These are phyloP conservation scores for Tauraco erythrolophus DNA, from an alignment of 2,113 vertebrate species.

Conservation along the genomic window DNA sequence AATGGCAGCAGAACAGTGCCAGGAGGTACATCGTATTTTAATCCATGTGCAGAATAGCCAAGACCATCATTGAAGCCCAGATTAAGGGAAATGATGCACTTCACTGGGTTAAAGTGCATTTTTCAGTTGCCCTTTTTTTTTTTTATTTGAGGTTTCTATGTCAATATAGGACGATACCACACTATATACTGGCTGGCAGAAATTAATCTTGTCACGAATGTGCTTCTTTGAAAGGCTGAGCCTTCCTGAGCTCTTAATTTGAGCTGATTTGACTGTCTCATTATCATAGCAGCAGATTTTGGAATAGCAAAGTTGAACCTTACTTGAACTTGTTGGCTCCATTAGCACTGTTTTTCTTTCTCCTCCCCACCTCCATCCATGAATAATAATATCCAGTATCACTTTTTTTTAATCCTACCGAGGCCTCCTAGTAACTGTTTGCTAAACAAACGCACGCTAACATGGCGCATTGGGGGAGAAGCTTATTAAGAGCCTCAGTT, in stretches of 20 bases:
- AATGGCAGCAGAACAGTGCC: background rate
- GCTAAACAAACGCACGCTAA: conserved; percentile 10
- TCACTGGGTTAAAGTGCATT: background rate
- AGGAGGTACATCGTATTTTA: background rate
- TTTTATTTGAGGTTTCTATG: background rate
- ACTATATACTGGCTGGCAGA: background rate
- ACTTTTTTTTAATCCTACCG: background rate
- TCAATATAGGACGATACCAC: background rate
- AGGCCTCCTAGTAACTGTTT: conserved; percentile 22
- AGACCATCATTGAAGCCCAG: background rate
- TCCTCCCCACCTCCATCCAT: conserved; percentile 1
- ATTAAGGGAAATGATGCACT: background rate
- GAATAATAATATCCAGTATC: background rate
- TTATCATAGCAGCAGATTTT: conserved; percentile 42
- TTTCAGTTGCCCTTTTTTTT: background rate
- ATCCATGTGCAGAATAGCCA: background rate
- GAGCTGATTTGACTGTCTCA: conserved; percentile 42
- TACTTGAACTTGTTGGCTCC: conserved; percentile 24
- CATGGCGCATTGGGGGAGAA: background rate
- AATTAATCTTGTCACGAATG: conserved; percentile 21
- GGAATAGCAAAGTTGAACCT: conserved; percentile 33
- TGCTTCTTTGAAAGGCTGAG: conserved; percentile 36
- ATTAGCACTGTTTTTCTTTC: background rate
- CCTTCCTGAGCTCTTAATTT: conserved; percentile 42
- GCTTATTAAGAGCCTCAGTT: background rate